Evolutionary conservation across 2,113 vertebrate species (phyloP).

Genomic region (Mormyrus iriodes): DNA sequence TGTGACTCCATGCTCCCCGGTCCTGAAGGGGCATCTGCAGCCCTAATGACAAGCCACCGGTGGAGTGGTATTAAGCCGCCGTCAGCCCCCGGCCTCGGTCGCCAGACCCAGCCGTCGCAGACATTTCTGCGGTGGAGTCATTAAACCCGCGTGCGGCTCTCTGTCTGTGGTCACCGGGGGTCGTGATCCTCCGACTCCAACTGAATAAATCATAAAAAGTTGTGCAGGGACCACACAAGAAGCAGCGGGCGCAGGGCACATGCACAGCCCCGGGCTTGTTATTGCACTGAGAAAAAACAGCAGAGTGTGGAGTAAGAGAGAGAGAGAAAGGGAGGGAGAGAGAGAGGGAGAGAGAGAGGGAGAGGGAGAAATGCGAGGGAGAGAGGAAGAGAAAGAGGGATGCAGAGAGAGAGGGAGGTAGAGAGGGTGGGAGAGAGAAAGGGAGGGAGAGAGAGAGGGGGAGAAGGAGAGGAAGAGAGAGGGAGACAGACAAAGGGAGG

Average conservation of each 20-base stretch:
- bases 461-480: constrained; percentile 7
- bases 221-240: constrained; percentile 98
- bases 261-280: constrained; percentile 75
- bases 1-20: not conserved
- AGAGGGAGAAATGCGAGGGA: constrained; percentile 31
- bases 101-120: constrained; percentile 91
- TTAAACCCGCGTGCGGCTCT: constrained; percentile 99
- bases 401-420: not conserved
- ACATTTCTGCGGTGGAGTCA: constrained; percentile 99
- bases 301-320: constrained; percentile 30
- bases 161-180: constrained; percentile 99
- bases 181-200: constrained; percentile 99
- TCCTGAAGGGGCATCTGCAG: not conserved
- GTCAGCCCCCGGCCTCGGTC: constrained; percentile 77
- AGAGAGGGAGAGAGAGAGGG: constrained; percentile 29
- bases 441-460: not conserved
- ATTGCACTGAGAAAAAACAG: constrained; percentile 78
- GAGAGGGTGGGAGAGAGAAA: not conserved
- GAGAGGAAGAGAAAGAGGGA: constrained; percentile 20
- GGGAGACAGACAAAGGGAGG: not conserved
- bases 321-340: constrained; percentile 5
- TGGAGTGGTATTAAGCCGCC: constrained; percentile 77
- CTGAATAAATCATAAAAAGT: constrained; percentile 99
- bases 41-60: constrained; percentile 30
- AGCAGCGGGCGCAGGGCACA: constrained; percentile 74